Evolutionary conservation across 2,888 invertebrate species (phyloP), one percentile per base, ranked within the genome.

Genomic region (Lasioglossum vierecki): DNA sequence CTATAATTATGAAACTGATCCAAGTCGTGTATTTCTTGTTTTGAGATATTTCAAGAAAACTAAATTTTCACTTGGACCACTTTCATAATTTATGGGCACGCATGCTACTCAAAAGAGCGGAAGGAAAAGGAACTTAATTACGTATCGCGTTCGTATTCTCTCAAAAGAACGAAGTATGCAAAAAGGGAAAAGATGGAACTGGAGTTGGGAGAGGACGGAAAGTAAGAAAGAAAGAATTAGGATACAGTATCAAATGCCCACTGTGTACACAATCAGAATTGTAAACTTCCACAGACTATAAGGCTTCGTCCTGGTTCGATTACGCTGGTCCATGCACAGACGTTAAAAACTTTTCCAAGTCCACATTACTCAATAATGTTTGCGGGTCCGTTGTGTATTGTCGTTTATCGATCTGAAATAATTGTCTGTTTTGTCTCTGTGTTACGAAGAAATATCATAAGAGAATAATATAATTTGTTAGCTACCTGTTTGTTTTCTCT

Each of bases 281-380:
- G 18, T 72, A 77, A 35, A 71, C 30, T 30, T 30, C 30, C 18
- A 30, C 8, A 35, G 18, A 63, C 63, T 13, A 13, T 44, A 44
- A 44, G 0, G 18, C 18, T 63, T 63, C 30, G 18, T 63, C 18
- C 30, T 63, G 18, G 15, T 63, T 3, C 15, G 63, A 63, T 91
- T 86, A 93, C 11, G 86, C 89, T 39, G 93, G 92, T 70, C 93
- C 94, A 77, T 94, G 94, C 76, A 94, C 91, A 13, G 89, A 84
- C 26, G 92, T 92, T 39, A 94, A 86, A 79, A 94, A 93, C 74
- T 93, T 90, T 39, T 94, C 93, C 39, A 94, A 75, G 80, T 93
- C 89, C 70, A 94, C 78, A 76, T 90, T 91, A 41, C 85, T 92
- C 9, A 94, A 86, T 60, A 94, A 82, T 5, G 84, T 72, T 85